phyloP scores from a whole-genome alignment of 92 coral and sea anemone genomes.

The Parazoanthus swiftii region DNA sequence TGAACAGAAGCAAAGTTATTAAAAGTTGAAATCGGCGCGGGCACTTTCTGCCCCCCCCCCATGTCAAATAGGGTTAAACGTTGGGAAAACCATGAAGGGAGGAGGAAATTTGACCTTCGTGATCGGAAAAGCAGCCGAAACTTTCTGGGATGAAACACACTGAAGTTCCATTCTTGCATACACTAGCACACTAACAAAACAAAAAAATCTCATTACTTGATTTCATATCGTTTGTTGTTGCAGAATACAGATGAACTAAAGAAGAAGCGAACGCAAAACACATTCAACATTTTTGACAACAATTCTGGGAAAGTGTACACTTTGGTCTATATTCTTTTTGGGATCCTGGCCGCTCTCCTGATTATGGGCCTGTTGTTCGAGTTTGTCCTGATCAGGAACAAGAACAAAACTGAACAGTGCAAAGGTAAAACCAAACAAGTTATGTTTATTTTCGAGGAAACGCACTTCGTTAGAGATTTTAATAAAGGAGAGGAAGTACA shows the following conservation, averaged over 20 bases:
- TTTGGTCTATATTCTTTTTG: conserved; percentile 3
- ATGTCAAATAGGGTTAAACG: too few species aligned
- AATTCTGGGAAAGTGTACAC: background rate
- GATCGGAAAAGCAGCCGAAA: too few species aligned
- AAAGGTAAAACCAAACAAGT: background rate
- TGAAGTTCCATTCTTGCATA: background rate
- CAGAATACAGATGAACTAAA: background rate
- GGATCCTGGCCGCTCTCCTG: background rate
- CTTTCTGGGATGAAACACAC: background rate
- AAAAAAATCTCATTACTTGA: too few species aligned
- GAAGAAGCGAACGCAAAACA: background rate
- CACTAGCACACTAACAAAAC: too few species aligned
- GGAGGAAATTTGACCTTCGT: too few species aligned
- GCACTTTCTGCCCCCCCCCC: too few species aligned
- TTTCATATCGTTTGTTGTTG: background rate
- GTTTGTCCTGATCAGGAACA: background rate
- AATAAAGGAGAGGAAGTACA: too few species aligned
- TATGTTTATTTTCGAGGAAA: too few species aligned
- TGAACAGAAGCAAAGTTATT: too few species aligned
- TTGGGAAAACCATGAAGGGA: too few species aligned
- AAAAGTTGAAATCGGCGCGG: too few species aligned
- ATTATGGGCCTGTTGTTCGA: background rate
- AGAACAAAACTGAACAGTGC: background rate
- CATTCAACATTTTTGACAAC: conserved; percentile 21
- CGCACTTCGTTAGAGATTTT: too few species aligned